Evolutionary conservation across 2,113 vertebrate species (phyloP).

Genomic region (Silurus asotus): DNA sequence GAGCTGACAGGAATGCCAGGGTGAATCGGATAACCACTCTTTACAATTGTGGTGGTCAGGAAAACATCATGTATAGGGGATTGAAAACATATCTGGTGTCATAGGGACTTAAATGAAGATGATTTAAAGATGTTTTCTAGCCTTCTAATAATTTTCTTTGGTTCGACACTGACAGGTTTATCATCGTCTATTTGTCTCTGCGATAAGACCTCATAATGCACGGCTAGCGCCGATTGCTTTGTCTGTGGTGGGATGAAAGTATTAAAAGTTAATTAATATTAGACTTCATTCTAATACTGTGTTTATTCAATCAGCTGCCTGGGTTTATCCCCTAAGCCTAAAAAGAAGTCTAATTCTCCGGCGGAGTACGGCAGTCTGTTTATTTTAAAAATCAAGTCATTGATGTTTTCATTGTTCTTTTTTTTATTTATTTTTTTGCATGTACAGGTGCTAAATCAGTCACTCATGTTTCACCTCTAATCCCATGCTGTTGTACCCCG

Average conservation of each 20-base stretch:
- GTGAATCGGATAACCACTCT: not conserved
- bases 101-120: not conserved
- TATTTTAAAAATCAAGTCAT: not conserved
- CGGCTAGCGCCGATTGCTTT: not conserved
- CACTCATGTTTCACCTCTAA: conserved; percentile 40
- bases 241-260: conserved; percentile 4
- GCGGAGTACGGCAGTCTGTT: not conserved
- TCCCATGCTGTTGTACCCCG: conserved; percentile 34
- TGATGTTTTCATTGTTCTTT: not conserved
- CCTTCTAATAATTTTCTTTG: not conserved
- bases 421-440: not conserved
- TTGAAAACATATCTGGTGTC: not conserved
- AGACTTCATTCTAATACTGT: not conserved
- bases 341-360: not conserved
- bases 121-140: too few relatives aligned
- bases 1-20: not conserved
- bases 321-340: not conserved
- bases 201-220: not conserved
- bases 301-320: conserved; percentile 12
- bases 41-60: not conserved
- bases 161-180: not conserved
- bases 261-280: conserved; percentile 19
- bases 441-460: not conserved
- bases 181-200: not conserved
- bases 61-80: not conserved